Evolutionary conservation across 2,888 invertebrate genomes (phyloP).

Genomic region (Cephus spinipes): DNA sequence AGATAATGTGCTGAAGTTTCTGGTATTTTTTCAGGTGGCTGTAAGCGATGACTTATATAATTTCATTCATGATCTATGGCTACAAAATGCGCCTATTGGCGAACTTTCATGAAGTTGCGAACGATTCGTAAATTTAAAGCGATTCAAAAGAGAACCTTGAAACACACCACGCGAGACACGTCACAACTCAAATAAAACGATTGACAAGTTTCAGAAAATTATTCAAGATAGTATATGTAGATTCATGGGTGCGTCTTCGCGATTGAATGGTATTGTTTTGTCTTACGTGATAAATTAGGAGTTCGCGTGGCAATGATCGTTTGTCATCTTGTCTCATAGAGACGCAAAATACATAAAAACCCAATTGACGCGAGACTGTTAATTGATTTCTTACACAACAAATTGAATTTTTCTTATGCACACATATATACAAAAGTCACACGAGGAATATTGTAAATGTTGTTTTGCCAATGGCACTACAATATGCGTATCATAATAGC

Average conservation of each 20-base stretch:
- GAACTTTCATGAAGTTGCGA: conserved; percentile 82
- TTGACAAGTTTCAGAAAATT: not conserved
- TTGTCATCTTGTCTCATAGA: not conserved
- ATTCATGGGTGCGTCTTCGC: not conserved
- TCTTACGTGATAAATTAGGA: not conserved
- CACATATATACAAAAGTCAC: not conserved
- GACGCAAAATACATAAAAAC: not conserved
- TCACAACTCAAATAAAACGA: no score
- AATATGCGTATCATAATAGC: not conserved
- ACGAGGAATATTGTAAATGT: not conserved
- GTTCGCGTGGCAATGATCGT: not conserved
- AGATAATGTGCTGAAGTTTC: not conserved
- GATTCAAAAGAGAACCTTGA: conserved; percentile 10
- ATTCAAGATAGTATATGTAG: not conserved
- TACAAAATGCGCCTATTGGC: conserved; percentile 96
- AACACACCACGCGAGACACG: not conserved
- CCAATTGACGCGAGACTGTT: not conserved
- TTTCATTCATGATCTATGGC: conserved; percentile 96
- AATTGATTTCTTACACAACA: not conserved
- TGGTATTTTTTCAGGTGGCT: conserved; percentile 75
- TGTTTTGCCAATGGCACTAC: not conserved
- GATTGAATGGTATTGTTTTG: no score
- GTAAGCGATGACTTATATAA: conserved; percentile 93
- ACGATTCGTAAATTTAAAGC: conserved; percentile 8
- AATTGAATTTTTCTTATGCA: not conserved